Conservation (phyloP, 1,140 invertebrate species). For the Zaprionus gabonicus region DNA sequence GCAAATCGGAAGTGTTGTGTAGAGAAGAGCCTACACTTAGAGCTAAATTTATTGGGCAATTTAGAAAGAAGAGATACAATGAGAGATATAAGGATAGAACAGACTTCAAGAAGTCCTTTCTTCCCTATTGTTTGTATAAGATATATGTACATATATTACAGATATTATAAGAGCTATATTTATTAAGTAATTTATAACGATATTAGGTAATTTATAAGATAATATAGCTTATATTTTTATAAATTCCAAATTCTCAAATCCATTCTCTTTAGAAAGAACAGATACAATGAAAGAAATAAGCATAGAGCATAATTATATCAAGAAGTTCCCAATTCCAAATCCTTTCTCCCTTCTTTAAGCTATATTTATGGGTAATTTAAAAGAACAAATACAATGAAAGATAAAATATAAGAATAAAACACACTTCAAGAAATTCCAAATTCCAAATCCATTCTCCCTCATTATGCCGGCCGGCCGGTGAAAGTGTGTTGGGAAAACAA, state of each 20-base stretch:
- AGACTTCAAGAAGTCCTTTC: background rate
- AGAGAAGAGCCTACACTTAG: background rate
- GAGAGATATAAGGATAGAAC: background rate
- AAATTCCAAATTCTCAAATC: too few relatives aligned
- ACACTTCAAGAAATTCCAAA: background rate
- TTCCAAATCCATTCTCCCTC: background rate
- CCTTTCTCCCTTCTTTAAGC: background rate
- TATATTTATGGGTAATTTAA: too few relatives aligned
- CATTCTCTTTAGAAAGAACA: background rate
- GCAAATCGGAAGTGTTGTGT: background rate
- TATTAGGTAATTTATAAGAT: too few relatives aligned
- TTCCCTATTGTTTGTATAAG: background rate
- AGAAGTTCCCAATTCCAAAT: background rate
- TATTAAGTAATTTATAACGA: too few relatives aligned
- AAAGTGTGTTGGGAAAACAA: conserved; percentile 9
- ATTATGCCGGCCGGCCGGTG: conserved; percentile 44
- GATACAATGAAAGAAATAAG: background rate
- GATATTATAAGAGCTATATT: too few relatives aligned
- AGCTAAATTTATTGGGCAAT: conserved; percentile 1
- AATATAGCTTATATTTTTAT: too few relatives aligned
- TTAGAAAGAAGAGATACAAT: background rate
- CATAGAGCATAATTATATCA: too few relatives aligned
- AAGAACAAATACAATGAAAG: background rate
- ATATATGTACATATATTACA: too few relatives aligned
- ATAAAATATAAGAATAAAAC: background rate